phyloP scores from a whole-genome alignment of 2,113 vertebrate species.

The Aegithalos caudatus region DNA sequence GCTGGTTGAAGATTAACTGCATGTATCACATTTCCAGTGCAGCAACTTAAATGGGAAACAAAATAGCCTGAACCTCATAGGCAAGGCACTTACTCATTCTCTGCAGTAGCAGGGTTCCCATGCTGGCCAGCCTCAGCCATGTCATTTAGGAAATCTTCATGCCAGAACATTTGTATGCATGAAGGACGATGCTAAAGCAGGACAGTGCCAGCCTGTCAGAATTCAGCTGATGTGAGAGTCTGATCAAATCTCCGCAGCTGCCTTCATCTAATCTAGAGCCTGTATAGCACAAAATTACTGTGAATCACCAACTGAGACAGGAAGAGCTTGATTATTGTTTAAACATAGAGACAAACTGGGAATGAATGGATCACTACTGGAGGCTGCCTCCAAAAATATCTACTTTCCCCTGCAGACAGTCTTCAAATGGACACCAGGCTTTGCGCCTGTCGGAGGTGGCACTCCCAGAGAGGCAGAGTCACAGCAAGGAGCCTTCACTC shows the following conservation, averaged over 20 bases:
- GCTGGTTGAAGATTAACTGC: constrained; percentile 69
- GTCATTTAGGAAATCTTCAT: constrained; percentile 7
- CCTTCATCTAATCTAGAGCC: background rate
- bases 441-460: background rate
- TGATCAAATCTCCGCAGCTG: background rate
- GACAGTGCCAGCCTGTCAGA: background rate
- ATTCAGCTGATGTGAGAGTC: background rate
- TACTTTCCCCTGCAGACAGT: background rate
- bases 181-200: background rate
- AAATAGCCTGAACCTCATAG: background rate
- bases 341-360: background rate
- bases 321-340: constrained; percentile 18
- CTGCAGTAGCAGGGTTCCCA: constrained; percentile 36
- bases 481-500: background rate
- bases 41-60: constrained; percentile 11
- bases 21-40: constrained; percentile 57
- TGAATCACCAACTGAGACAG: constrained; percentile 1
- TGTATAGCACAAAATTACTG: background rate
- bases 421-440: background rate
- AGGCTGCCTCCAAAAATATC: background rate
- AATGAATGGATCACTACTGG: background rate
- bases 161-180: constrained; percentile 20
- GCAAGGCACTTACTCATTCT: constrained; percentile 3
- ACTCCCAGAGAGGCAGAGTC: background rate
- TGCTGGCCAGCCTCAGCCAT: background rate